Conservation (phyloP, 2,797 vertebrate genomes). For the Fistularia commersonii region DNA sequence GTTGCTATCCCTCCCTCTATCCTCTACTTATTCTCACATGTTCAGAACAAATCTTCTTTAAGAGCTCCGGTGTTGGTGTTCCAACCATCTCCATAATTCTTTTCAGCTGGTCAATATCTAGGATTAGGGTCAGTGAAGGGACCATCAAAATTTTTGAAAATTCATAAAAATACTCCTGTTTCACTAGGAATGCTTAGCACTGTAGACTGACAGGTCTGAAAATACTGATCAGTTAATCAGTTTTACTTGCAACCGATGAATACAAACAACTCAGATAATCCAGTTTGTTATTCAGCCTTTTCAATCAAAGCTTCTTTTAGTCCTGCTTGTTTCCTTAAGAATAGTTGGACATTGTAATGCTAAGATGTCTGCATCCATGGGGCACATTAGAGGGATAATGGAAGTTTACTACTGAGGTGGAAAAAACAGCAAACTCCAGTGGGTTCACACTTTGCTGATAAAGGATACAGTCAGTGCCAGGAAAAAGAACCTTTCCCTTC, state of each 20-base stretch:
- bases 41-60: constrained; percentile 97
- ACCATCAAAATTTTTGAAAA: constrained; percentile 11
- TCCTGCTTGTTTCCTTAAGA: not conserved
- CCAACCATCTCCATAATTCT: constrained; percentile 99
- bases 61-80: constrained; percentile 90
- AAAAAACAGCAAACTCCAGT: constrained; percentile 3
- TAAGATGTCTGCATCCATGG: constrained; percentile 26
- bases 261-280: too few species aligned
- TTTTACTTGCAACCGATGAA: too few species aligned
- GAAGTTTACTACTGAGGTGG: constrained; percentile 3
- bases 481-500: constrained; percentile 95
- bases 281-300: too few species aligned
- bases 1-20: not conserved
- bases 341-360: constrained; percentile 46
- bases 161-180: constrained; percentile 29
- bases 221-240: too few species aligned
- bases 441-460: constrained; percentile 10
- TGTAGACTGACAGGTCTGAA: too few species aligned
- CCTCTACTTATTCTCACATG: constrained; percentile 77
- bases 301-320: not conserved
- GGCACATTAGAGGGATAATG: constrained; percentile 19
- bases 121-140: constrained; percentile 64
- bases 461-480: constrained; percentile 99
- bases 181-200: not conserved
- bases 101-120: constrained; percentile 97